Evolutionary conservation across 2,113 vertebrate genomes (phyloP).

Genomic region (Hyperopisus bebe): DNA sequence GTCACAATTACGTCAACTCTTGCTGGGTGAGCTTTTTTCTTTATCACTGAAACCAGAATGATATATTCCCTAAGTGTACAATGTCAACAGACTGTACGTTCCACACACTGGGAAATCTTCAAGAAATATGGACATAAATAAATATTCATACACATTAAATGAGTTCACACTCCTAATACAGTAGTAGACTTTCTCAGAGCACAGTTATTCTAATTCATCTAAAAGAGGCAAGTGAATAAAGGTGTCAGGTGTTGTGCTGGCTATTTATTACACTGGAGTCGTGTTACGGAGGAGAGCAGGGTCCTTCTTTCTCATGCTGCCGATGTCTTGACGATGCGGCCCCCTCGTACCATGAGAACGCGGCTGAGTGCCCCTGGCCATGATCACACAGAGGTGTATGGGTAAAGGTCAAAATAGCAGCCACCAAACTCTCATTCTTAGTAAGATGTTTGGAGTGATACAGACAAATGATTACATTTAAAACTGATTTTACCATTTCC

Average conservation of each 20-base stretch:
- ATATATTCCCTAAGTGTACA: conserved; percentile 9
- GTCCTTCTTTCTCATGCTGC: not conserved
- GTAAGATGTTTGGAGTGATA: too few relatives aligned
- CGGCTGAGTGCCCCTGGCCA: not conserved
- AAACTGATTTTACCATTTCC: too few relatives aligned
- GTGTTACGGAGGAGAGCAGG: not conserved
- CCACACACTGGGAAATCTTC: not conserved
- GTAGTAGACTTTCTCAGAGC: conserved; percentile 16
- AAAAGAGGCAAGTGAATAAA: conserved; percentile 20
- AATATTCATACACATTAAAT: conserved; percentile 23
- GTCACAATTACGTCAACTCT: not conserved
- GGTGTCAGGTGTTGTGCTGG: conserved; percentile 5
- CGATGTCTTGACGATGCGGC: not conserved
- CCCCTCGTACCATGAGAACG: not conserved
- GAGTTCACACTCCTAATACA: conserved; percentile 22
- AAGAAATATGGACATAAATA: conserved; percentile 25
- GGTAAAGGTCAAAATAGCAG: not conserved
- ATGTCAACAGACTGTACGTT: conserved; percentile 5
- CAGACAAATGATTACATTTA: too few relatives aligned
- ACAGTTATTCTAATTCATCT: conserved; percentile 25
- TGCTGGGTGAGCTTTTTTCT: not conserved
- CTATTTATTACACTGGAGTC: not conserved
- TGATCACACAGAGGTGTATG: not conserved
- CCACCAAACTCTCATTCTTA: too few relatives aligned
- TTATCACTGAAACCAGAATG: not conserved